Conservation (phyloP, 2,888 invertebrate genomes). For the Tolmerus cingulatus region DNA sequence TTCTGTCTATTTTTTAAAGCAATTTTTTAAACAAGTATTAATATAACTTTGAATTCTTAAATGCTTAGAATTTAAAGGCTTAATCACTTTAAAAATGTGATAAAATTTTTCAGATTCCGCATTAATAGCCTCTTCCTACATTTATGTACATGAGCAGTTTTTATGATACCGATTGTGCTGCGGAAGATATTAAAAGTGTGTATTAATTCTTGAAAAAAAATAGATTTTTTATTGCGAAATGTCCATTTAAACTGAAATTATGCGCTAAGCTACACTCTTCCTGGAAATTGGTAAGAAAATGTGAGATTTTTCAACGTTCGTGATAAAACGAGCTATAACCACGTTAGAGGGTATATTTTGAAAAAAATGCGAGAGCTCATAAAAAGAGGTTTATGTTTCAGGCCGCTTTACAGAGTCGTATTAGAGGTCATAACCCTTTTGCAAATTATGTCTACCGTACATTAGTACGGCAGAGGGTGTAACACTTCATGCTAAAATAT, state of each 20-base stretch:
- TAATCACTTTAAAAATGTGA: no score
- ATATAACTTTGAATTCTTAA: no score
- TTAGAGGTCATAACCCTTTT: not conserved
- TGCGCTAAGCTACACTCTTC: not conserved
- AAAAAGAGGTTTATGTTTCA: not conserved
- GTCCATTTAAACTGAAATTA: not conserved
- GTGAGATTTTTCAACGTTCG: not conserved
- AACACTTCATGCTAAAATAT: not conserved
- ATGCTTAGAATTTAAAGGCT: no score
- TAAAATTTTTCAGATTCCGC: no score
- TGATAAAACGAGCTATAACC: not conserved
- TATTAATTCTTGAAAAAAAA: not conserved
- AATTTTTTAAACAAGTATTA: no score
- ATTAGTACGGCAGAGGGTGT: not conserved
- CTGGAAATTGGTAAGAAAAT: not conserved
- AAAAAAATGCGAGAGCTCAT: not conserved
- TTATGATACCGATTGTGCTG: no score
- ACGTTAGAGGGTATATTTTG: not conserved
- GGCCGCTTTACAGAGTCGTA: not conserved
- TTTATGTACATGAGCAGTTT: no score
- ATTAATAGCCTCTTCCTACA: no score
- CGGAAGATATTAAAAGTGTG: no score
- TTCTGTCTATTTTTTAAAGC: no score
- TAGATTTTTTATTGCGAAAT: not conserved
- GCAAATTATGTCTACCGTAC: not conserved